A percentile compares a stretch with the other conserved stretches of the same genome.
Conservation (phyloP, 2,797 vertebrate species). For the Tadarida brasiliensis region DNA sequence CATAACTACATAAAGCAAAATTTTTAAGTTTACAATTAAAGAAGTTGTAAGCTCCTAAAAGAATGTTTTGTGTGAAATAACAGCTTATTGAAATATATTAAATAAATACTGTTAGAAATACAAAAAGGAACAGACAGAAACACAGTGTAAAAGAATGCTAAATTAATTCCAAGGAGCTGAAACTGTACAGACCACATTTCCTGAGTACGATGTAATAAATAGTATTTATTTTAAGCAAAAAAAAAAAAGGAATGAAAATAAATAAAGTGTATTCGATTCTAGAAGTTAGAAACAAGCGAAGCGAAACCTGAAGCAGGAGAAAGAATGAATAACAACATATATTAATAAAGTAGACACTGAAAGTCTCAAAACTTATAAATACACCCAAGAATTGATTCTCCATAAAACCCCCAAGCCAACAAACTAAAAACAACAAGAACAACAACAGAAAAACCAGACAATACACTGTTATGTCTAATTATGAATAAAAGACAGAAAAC, state of each 20-base stretch:
- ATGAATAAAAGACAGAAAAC: conserved; percentile 50
- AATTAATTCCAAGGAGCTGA: conserved; percentile 60
- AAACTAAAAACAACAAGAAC: background rate
- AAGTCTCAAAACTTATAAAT: conserved; percentile 8
- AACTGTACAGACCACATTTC: conserved; percentile 45
- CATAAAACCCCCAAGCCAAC: conserved; percentile 36
- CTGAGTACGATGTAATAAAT: conserved; percentile 52
- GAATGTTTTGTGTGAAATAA: background rate
- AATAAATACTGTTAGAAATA: conserved; percentile 3
- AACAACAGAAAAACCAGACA: background rate
- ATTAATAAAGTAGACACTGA: background rate
- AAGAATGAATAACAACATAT: background rate
- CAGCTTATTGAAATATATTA: conserved; percentile 23
- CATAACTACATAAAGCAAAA: background rate
- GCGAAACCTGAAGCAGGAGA: background rate
- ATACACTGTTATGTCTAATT: conserved; percentile 55
- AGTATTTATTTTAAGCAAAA: conserved; percentile 60
- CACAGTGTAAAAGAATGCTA: conserved; percentile 33
- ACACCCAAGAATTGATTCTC: background rate
- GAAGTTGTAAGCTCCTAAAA: background rate
- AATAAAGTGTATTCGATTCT: conserved; percentile 3
- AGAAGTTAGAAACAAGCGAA: conserved; percentile 44
- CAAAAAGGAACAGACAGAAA: background rate
- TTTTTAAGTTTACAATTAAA: background rate
- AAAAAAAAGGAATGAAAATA: conserved; percentile 47